phyloP scores from a whole-genome alignment of 2,888 invertebrate genomes.

The Cancer borealis region DNA sequence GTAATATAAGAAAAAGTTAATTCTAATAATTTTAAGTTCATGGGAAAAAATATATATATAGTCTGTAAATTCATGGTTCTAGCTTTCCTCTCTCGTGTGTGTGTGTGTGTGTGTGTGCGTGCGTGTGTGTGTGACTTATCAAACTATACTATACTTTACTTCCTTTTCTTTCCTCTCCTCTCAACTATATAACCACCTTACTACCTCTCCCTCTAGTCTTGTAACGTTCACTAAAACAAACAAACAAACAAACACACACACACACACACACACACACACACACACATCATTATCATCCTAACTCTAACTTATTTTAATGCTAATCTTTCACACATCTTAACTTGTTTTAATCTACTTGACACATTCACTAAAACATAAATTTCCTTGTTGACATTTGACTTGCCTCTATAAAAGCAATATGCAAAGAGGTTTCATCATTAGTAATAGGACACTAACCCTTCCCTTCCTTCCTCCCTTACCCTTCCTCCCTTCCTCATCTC shows the following conservation, averaged over 20 bases:
- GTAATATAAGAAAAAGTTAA: neutral
- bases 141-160: too few species aligned
- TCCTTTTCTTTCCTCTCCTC: too few species aligned
- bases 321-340: too few species aligned
- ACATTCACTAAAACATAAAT: too few species aligned
- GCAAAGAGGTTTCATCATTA: neutral
- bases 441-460: neutral
- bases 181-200: too few species aligned
- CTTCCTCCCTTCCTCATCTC: neutral
- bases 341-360: too few species aligned
- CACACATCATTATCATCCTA: too few species aligned
- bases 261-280: too few species aligned
- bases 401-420: neutral
- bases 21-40: neutral
- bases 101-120: too few species aligned
- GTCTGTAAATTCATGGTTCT: neutral
- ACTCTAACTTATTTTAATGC: too few species aligned
- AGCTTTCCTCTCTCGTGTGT: neutral
- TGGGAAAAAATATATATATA: neutral
- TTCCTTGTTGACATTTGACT: neutral
- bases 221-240: neutral
- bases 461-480: neutral
- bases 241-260: too few species aligned
- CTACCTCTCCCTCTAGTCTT: neutral
- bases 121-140: too few species aligned